Evolutionary conservation across 2,113 vertebrate species (phyloP), one percentile per base, ranked within the genome.

Genomic region (rabbit (Oryctolagus cuniculus)): DNA sequence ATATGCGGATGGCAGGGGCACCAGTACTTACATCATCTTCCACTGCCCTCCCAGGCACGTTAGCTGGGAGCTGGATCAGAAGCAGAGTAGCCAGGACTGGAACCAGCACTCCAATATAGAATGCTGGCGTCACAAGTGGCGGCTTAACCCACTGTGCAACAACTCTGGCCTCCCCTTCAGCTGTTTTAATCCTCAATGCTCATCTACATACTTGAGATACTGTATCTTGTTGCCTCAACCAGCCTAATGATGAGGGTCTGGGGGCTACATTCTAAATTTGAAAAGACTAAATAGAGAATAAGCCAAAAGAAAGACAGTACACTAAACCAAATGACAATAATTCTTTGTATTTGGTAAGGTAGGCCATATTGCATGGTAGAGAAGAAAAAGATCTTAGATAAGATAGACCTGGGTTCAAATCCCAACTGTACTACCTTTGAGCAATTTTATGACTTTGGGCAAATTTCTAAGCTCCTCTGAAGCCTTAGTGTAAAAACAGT

Each of bases 391-490:
- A 16, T 64, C 77, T 83, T 27, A 17, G 27, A 36, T 58, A 51
- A 91, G 66, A 13, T 1, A 90, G 24, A 55, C 11, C 19, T 58
- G 24, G 9, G 53, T 55, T 89, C 72, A 27, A 77, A 93, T 77
- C 11, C 79, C 31, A 72, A 61, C 24, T 88, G 21, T 29, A n/a
- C 19, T 22, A 78, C 34, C 55, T 69, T 36, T 64, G 87, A 63
- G 6, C 3, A 87, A 12, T 31, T 80, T 12, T 53, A 12, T 74
- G 74, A 44, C 29, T 36, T 90, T 24, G 24, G 25, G 31, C 58
- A 72, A 90, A 9, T 90, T 29, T 38, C 22, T 77, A 34, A 51
- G 38, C 27, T 44, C 90, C 74, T 92, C 82, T 53, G 67, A 91
- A 58, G 11, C 27, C 36, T 91, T 24, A 36, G 2, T 15, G 31